Evolutionary conservation across 2,113 vertebrate genomes (phyloP), one percentile per base, ranked within the genome.

Genomic region (Podarcis muralis): DNA sequence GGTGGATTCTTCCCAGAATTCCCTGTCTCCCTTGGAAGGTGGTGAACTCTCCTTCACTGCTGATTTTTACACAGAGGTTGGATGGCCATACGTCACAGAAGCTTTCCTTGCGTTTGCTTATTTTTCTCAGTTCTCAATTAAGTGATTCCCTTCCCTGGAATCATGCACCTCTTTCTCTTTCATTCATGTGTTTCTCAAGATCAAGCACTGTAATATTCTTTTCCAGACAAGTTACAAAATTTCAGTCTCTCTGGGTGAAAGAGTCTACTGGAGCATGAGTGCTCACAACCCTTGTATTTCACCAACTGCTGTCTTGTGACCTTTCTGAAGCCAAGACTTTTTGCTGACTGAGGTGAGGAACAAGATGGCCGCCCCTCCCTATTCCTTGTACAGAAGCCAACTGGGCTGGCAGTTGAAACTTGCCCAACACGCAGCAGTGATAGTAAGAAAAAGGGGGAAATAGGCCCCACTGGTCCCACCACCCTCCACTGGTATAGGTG

Each of bases 171-270:
- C 57, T 82, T 82, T 66, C 35, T 66, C 81, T n/a, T 66, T 82
- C 32, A 40, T 82, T 66, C 22, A 9, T 35, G 20, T 65, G n/a
- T 81, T 62, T 81, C 57, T 20, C 65, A 81, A 65, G n/a, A 65
- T 25, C 20, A 35, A 35, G 37, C 13, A 35, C 30, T 66, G 65
- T 66, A 35, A 84, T 53, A 9, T 72, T 27, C 3, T 68, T 68
- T 83, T n/a, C 65, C 69, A 84, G 43, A 84, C n/a, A 84, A 72
- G 8, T 84, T 84, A 35, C 82, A 84, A 72, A 32, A 59, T 85
- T 16, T 69, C 22, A 35, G 30, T 11, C 48, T 75, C n/a, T 37
- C 2, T 59, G n/a, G 71, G 20, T 59, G 32, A 43, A 59, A 72
- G 13, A 9, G 16, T 59, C 53, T 85, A n/a, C 53, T 85, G 48